Base-by-base conservation (phyloP, 1,140 invertebrate genomes). In the Lordiphosa mommai region DNA sequence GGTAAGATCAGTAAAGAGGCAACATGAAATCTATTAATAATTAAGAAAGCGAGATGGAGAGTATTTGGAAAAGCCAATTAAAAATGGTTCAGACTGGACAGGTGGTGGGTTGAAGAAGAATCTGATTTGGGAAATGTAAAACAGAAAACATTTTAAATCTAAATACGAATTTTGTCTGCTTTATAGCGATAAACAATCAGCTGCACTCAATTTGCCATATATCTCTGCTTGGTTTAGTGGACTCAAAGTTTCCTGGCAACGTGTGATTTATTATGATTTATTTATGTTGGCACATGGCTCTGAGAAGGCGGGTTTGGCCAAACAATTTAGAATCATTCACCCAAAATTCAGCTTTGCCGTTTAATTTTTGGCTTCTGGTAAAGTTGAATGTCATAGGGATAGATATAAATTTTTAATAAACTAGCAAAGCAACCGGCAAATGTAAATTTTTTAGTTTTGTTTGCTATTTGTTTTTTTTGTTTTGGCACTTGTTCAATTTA, bases 221-320 rank as follows among this genome's bases (percentile, higher is more conserved):
- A 33, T 57, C 48, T 57, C 44, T 38, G 40, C 57, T 55, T 72
- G 63, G 51, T 61, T 68, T 53, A 68, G 59, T 57, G 23, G 44
- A 37, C 38, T 14, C 27, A n/a, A 12, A 55, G 44, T 38, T 68
- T 53, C 20, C 41, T 59, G 63, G 59, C 64, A 64, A 27, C 55
- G 44, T 73, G 47, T 82, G 67, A 84, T 82, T 84, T 72, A 82
- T 76, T 41, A 56, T 84, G 77, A 82, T 61, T 68, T 84, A 82
- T 61, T 68, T 84, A 77, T 82, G 56, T 34, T 44, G 41, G 41
- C 71, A 72, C 84, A 56, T 59, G 76, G 44, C 50, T 12, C 13
- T 33, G 17, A 40, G 23, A 27, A 27, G 41, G 12, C 37, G 16
- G n/a, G 36, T 32, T 50, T 34, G 48, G 36, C 40, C 41, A 55